Evolutionary conservation across 2,113 vertebrate genomes (phyloP).

Genomic region (Catharus bicknelli): DNA sequence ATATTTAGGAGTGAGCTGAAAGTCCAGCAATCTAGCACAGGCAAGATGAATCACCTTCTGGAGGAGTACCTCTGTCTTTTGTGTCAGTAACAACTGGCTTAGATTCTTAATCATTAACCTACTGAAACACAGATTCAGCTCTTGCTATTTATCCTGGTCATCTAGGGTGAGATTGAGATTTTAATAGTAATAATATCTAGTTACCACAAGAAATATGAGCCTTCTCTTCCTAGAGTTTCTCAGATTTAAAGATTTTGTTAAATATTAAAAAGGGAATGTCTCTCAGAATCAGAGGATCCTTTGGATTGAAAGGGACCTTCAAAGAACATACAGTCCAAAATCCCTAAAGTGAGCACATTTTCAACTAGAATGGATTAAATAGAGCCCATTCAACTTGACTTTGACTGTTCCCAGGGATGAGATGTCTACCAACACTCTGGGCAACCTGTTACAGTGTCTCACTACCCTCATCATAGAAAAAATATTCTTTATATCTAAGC

Average conservation of each 20-base stretch:
- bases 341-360: background rate
- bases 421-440: background rate
- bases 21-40: background rate
- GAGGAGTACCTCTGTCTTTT: background rate
- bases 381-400: rapidly evolving
- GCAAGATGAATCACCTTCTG: background rate
- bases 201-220: background rate
- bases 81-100: background rate
- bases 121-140: background rate
- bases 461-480: background rate
- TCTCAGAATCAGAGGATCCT: background rate
- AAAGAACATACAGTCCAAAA: background rate
- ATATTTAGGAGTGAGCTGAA: background rate
- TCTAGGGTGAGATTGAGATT: background rate
- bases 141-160: background rate
- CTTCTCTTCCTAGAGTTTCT: background rate
- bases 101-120: background rate
- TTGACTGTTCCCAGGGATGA: background rate
- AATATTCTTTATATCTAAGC: background rate
- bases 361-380: background rate
- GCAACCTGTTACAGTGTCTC: background rate
- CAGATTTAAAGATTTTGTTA: background rate
- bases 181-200: background rate
- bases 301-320: background rate
- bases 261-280: background rate